These are phyloP conservation scores for Leucania comma DNA, from an alignment of 2,888 invertebrate genomes.

Conservation along the genomic window DNA sequence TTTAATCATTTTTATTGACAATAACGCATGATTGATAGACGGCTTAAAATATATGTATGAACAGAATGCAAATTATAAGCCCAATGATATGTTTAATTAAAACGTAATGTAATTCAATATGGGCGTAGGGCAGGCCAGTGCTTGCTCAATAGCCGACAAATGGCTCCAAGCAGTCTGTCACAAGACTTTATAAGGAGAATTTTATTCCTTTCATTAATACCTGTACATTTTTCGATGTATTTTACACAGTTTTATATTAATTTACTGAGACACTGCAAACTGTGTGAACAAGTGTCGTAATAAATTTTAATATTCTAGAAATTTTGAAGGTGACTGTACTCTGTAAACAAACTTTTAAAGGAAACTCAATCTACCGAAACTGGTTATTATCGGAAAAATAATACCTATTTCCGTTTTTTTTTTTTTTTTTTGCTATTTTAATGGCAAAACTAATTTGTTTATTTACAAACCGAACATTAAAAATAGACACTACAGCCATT, in stretches of 20 bases:
- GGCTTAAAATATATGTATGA: slow-evolving; percentile 60
- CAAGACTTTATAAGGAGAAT: slow-evolving; percentile 54
- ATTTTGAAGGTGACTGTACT: slow-evolving; percentile 49
- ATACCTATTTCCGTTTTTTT: slow-evolving; percentile 32
- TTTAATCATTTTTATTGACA: slow-evolving; percentile 62
- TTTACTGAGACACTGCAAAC: slow-evolving; percentile 36
- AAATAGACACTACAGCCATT: slow-evolving; percentile 51
- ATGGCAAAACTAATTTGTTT: slow-evolving; percentile 40
- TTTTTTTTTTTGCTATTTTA: slow-evolving; percentile 28
- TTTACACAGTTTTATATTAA: slow-evolving; percentile 45
- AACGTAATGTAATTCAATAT: slow-evolving; percentile 60
- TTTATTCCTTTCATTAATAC: slow-evolving; percentile 55
- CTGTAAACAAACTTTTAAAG: slow-evolving; percentile 25
- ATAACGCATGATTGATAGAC: slow-evolving; percentile 65
- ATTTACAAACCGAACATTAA: slow-evolving; percentile 48
- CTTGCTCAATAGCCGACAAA: slow-evolving; percentile 53
- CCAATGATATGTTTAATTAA: slow-evolving; percentile 65
- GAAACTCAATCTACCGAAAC: slow-evolving; percentile 21
- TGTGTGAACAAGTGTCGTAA: slow-evolving; percentile 49
- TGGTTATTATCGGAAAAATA: not conserved
- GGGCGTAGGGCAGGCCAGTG: slow-evolving; percentile 61
- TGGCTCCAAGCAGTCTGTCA: slow-evolving; percentile 75
- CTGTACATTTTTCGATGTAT: slow-evolving; percentile 40
- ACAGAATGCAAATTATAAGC: slow-evolving; percentile 64
- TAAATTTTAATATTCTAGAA: slow-evolving; percentile 37